Conservation (phyloP, 2,797 vertebrate species). For the Graptemys geographica region DNA sequence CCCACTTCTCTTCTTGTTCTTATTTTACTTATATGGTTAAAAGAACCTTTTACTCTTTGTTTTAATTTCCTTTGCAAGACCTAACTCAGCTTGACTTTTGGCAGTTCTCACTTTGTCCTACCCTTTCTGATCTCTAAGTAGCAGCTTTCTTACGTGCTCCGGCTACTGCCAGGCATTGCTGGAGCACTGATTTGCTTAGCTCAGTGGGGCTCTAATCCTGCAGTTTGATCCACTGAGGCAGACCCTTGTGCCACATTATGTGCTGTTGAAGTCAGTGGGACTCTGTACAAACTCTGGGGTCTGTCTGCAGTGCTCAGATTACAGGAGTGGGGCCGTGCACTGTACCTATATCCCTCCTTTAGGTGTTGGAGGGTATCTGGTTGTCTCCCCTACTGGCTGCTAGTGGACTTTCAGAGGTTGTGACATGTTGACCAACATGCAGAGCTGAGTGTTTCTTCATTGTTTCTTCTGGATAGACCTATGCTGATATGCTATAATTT, state of each 20-base stretch:
- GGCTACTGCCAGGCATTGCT: background rate
- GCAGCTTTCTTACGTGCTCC: background rate
- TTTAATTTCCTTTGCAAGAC: background rate
- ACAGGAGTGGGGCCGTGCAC: background rate
- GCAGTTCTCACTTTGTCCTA: background rate
- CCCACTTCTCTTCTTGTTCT: background rate
- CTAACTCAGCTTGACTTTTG: background rate
- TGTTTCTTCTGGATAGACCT: background rate
- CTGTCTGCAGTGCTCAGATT: background rate
- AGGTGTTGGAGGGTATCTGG: background rate
- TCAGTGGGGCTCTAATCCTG: background rate
- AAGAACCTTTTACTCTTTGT: background rate
- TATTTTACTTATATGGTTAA: background rate
- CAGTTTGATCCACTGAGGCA: background rate
- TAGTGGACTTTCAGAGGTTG: background rate
- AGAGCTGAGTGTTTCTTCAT: background rate
- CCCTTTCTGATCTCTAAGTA: too few relatives aligned
- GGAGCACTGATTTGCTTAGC: background rate
- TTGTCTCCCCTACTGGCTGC: background rate
- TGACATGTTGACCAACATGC: background rate
- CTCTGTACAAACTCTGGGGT: too few relatives aligned
- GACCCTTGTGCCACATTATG: background rate
- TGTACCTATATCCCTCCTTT: background rate
- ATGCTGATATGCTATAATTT: background rate
- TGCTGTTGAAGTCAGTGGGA: background rate